phyloP scores from a whole-genome alignment of 2,797 vertebrate genomes.

The Menidia menidia region DNA sequence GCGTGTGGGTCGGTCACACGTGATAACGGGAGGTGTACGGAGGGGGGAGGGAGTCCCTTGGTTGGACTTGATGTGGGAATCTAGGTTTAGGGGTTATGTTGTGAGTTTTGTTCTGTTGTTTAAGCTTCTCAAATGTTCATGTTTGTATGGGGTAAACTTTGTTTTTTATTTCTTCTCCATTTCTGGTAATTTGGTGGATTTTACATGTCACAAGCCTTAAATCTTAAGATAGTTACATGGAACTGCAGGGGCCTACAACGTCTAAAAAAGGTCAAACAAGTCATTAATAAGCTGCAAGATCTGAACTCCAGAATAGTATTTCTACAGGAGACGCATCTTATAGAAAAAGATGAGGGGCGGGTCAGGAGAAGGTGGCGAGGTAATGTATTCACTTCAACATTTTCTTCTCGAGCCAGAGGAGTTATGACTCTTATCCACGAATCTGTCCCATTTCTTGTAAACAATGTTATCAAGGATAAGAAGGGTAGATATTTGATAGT shows the following conservation, averaged over 20 bases:
- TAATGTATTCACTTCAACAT: background rate
- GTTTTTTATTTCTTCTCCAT: too few relatives aligned
- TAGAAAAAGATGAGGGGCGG: background rate
- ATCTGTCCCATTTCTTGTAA: background rate
- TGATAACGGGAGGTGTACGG: too few relatives aligned
- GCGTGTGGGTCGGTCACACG: too few relatives aligned
- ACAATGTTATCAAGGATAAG: background rate
- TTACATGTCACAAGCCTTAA: background rate
- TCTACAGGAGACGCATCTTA: background rate
- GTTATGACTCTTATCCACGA: background rate
- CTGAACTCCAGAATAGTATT: background rate
- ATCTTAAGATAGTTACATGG: background rate
- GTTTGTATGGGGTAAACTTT: too few relatives aligned
- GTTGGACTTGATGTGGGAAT: too few relatives aligned
- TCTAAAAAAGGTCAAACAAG: conserved; percentile 3
- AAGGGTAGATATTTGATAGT: background rate
- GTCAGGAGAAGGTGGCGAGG: conserved; percentile 1
- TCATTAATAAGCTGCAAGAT: background rate
- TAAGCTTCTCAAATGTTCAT: too few relatives aligned
- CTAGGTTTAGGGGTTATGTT: too few relatives aligned
- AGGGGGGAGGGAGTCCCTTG: too few relatives aligned
- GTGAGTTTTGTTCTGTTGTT: too few relatives aligned
- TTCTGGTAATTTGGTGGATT: too few relatives aligned
- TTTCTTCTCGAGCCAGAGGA: background rate
- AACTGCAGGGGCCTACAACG: background rate